These are phyloP conservation scores for Paramormyrops kingsleyae DNA, from an alignment of 2,113 vertebrate genomes.

Conservation along the genomic window DNA sequence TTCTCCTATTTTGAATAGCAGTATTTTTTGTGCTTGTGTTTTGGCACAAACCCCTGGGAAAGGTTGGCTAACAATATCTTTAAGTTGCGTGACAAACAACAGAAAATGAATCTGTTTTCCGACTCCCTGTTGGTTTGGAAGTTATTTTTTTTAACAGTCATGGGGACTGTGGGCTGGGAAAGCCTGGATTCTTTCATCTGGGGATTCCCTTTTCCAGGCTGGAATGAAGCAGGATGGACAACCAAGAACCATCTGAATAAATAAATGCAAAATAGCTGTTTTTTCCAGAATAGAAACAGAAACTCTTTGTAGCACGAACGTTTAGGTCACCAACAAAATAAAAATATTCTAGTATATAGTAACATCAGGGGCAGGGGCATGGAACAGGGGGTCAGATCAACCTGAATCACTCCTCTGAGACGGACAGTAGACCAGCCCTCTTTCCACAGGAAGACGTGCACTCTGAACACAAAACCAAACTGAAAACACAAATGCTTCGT, in stretches of 20 bases:
- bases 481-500: not conserved
- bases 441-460: not conserved
- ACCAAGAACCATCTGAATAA: not conserved
- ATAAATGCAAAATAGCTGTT: not conserved
- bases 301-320: not conserved
- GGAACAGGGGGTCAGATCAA: not conserved
- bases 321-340: not conserved
- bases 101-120: not conserved
- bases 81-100: not conserved
- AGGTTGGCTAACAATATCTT: not conserved
- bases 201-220: slow-evolving; percentile 2
- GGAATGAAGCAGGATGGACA: not conserved
- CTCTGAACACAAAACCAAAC: not conserved
- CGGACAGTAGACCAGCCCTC: not conserved
- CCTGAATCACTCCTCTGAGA: not conserved
- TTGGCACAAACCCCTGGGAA: not conserved
- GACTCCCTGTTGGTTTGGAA: not conserved
- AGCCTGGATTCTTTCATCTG: not conserved
- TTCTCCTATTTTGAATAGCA: not conserved
- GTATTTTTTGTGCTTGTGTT: not conserved
- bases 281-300: not conserved
- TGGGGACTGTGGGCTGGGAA: not conserved
- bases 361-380: not conserved
- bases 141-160: not conserved
- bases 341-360: not conserved